These are phyloP conservation scores for Musca domestica DNA, from an alignment of 1,140 invertebrate genomes.

Conservation along the genomic window DNA sequence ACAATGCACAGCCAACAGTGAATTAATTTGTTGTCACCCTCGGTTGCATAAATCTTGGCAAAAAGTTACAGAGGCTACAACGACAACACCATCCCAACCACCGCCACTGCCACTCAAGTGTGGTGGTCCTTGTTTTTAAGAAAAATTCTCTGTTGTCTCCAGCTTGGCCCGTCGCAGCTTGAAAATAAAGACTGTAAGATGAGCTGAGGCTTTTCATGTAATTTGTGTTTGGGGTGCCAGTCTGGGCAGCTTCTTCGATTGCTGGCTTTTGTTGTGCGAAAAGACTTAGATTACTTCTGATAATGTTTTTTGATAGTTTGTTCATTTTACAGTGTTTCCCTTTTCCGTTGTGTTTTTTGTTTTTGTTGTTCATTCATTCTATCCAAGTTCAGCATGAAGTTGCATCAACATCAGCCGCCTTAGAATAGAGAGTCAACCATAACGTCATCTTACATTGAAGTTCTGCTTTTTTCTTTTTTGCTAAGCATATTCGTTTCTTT, in stretches of 20 bases:
- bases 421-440: too few species aligned
- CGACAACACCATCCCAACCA: too few species aligned
- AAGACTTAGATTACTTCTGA: constrained; percentile 15
- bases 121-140: too few species aligned
- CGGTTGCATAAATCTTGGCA: constrained; percentile 27
- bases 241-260: neutral
- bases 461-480: neutral
- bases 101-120: too few species aligned
- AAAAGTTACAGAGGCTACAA: too few species aligned
- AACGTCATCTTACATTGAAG: constrained; percentile 3
- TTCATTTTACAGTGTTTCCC: neutral
- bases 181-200: too few species aligned
- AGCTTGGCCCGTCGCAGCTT: too few species aligned
- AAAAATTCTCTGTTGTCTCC: too few species aligned
- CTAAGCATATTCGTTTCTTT: neutral
- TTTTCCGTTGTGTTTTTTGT: neutral
- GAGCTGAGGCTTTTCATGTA: neutral
- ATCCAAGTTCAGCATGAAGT: neutral
- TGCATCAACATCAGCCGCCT: neutral
- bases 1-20: constrained; percentile 3
- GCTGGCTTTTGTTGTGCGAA: neutral
- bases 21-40: constrained; percentile 33
- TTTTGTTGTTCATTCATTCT: constrained; percentile 14
- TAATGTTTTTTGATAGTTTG: constrained; percentile 11
- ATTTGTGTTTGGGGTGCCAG: neutral